These are phyloP conservation scores for Rhabditophanes sp. DNA, from an alignment of 2,888 invertebrate genomes.

Conservation along the genomic window DNA sequence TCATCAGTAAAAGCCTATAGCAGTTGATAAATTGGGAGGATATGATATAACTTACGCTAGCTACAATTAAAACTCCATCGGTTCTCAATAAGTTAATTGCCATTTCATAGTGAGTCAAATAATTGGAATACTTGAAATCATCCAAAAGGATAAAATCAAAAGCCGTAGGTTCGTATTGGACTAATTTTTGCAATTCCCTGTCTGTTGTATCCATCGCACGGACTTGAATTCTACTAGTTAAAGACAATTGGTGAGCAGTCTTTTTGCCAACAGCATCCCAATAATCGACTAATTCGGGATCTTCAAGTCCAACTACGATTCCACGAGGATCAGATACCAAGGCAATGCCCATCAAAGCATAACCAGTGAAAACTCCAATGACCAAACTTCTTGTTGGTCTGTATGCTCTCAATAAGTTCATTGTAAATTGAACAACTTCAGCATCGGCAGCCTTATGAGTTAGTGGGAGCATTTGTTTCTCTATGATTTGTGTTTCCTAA, in stretches of 20 bases:
- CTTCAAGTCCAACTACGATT: conserved; percentile 25
- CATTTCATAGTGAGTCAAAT: conserved; percentile 5
- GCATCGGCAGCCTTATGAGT: conserved; percentile 31
- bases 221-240: conserved; percentile 24
- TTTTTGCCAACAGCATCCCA: conserved; percentile 26
- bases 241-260: conserved; percentile 13
- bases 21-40: background rate
- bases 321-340: conserved; percentile 15
- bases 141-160: conserved; percentile 6
- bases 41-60: conserved; percentile 5
- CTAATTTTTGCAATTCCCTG: conserved; percentile 5
- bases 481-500: conserved; percentile 24
- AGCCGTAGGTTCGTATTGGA: conserved; percentile 6
- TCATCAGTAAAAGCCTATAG: conserved; percentile 5
- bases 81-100: conserved; percentile 4
- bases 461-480: conserved; percentile 16
- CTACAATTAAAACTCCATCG: conserved; percentile 5
- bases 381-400: conserved; percentile 45
- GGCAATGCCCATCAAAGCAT: conserved; percentile 6
- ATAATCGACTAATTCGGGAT: conserved; percentile 21
- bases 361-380: conserved; percentile 24
- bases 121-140: conserved; percentile 2
- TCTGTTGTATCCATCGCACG: no score
- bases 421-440: conserved; percentile 35
- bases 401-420: conserved; percentile 34